phyloP scores from a whole-genome alignment of 2,113 vertebrate genomes.

The Rhinolophus sinicus region DNA sequence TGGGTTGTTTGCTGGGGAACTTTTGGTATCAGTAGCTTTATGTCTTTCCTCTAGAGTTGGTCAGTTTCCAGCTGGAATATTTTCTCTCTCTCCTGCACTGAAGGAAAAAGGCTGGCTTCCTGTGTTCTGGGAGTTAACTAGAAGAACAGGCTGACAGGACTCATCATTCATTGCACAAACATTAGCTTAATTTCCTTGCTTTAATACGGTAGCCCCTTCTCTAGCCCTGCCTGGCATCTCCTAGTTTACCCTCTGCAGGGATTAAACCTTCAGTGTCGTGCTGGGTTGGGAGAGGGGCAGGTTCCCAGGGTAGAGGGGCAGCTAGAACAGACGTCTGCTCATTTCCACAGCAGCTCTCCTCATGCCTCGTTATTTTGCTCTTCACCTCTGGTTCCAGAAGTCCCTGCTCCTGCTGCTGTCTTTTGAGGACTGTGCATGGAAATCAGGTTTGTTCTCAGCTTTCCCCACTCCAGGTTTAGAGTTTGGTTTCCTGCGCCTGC shows the following conservation, averaged over 20 bases:
- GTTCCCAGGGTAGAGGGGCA: not conserved
- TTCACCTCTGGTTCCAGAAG: not conserved
- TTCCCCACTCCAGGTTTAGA: not conserved
- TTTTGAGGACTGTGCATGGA: rapidly evolving
- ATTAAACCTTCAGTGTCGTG: not conserved
- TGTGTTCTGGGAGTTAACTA: not conserved
- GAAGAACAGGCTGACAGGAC: not conserved
- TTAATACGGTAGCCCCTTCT: not conserved
- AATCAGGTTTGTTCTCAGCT: not conserved
- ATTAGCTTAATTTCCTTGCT: not conserved
- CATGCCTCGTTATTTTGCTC: not conserved
- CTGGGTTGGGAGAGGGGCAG: not conserved
- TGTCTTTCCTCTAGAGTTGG: not conserved
- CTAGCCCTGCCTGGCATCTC: not conserved
- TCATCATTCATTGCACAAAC: not conserved
- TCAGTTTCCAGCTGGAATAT: not conserved
- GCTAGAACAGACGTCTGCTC: too few relatives aligned
- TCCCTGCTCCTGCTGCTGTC: not conserved
- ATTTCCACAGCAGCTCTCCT: not conserved
- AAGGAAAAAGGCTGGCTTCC: not conserved
- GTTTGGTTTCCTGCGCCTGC: not conserved
- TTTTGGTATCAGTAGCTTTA: not conserved
- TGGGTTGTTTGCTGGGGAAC: not conserved
- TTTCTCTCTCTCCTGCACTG: not conserved
- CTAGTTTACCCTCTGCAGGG: not conserved